These are phyloP conservation scores for Pachyuromys duprasi DNA, from an alignment of 2,797 vertebrate genomes.

Conservation along the genomic window DNA sequence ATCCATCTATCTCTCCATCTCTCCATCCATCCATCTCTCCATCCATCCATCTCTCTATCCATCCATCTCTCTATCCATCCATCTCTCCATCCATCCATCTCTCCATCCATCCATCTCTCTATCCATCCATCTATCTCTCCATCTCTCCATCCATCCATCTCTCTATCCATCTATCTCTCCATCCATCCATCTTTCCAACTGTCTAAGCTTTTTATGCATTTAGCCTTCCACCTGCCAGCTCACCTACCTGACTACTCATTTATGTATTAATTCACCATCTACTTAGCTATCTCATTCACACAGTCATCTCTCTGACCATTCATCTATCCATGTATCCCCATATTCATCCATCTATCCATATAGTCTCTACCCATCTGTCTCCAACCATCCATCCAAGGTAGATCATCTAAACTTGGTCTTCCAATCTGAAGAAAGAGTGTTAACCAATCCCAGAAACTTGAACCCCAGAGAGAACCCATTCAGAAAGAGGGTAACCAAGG, in stretches of 20 bases:
- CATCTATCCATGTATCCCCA: accelerated
- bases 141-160: no score
- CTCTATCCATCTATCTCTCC: background rate
- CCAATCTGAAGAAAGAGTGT: background rate
- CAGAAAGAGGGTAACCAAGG: background rate
- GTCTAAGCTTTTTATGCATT: no score
- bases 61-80: background rate
- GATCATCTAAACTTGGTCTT: background rate
- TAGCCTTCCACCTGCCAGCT: no score
- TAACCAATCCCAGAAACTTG: background rate
- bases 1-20: background rate
- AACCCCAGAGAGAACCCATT: background rate
- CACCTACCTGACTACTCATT: background rate
- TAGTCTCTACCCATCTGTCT: accelerated
- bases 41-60: no score
- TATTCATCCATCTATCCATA: no score
- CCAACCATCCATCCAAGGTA: background rate
- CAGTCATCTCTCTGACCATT: background rate
- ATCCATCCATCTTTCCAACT: background rate
- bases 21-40: no score
- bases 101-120: background rate
- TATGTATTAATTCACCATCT: no score
- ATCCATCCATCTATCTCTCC: background rate
- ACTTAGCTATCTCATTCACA: background rate
- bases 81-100: no score